Evolutionary conservation across 2,797 vertebrate genomes (phyloP), one percentile per base, ranked within the genome.

Genomic region (Odontamblyopus rebecca): DNA sequence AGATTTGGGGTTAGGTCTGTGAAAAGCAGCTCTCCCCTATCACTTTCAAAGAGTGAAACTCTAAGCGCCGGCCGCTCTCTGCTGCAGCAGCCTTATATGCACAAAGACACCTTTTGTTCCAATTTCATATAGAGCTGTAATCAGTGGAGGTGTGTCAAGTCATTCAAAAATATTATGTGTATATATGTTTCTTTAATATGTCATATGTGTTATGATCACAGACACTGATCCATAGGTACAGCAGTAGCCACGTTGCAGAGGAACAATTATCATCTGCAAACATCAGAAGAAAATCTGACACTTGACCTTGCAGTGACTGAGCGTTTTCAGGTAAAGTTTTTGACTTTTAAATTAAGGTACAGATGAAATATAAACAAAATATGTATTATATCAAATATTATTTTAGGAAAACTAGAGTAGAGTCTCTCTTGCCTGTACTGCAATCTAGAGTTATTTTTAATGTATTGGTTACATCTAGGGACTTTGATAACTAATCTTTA

Each of bases 51-150:
- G 93, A 85, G 83, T 93, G 92, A 94, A 94, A 94, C 88, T 77
- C 86, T 85, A 94, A 89, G 90, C 91, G 84, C 89, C n/a, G 76
- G 74, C 76, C 67, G 66, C 79, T 81, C 82, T 84, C 88, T 69
- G 84, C 80, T 66, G 57, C 88, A 74, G 86, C 84, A 84, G 93
- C 84, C 91, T 79, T 64, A 74, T 84, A 82, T 73, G 88, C 89
- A 95, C 93, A 95, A 95, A 93, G 92, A 93, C 94, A 95, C 94
- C 93, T 95, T 93, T 95, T 94, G 94, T 95, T 94, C 87, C 29
- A 77, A 86, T 89, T 86, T 88, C 84, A 78, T 78, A 82, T 79
- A 82, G 84, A 87, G 76, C 60, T 75, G 88, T 90, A 88, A 93
- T 89, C 89, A 89, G 83, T 90, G 80, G 85, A 90, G 83, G 88